Evolutionary conservation across 2,888 invertebrate species (phyloP).

Genomic region (Nephrotoma flavescens): DNA sequence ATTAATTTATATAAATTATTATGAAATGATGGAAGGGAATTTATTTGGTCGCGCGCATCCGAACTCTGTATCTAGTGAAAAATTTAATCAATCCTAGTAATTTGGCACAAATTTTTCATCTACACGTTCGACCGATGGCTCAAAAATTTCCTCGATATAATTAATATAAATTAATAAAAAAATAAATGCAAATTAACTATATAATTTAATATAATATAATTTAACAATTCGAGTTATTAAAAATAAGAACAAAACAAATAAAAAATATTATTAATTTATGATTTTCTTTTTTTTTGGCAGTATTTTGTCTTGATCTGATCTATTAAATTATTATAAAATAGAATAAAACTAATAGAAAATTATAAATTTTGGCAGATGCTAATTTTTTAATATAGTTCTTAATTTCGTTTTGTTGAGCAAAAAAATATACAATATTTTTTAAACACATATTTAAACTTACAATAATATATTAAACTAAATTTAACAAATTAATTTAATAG

Average conservation of each 20-base stretch:
- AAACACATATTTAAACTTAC: background rate
- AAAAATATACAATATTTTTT: background rate
- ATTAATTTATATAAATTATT: background rate
- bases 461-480: background rate
- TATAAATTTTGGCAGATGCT: background rate
- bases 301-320: background rate
- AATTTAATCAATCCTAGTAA: background rate
- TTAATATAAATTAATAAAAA: background rate
- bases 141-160: background rate
- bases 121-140: background rate
- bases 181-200: background rate
- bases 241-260: background rate
- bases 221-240: background rate
- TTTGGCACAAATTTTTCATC: background rate
- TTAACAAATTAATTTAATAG: background rate
- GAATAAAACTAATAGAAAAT: background rate
- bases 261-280: background rate
- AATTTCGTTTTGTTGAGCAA: background rate
- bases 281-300: background rate
- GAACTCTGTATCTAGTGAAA: background rate
- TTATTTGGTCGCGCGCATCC: background rate
- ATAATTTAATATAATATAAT: background rate
- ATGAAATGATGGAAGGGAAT: background rate
- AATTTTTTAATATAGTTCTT: background rate
- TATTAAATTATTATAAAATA: background rate